phyloP scores from a whole-genome alignment of 2,888 invertebrate species.

The Acleris literana region DNA sequence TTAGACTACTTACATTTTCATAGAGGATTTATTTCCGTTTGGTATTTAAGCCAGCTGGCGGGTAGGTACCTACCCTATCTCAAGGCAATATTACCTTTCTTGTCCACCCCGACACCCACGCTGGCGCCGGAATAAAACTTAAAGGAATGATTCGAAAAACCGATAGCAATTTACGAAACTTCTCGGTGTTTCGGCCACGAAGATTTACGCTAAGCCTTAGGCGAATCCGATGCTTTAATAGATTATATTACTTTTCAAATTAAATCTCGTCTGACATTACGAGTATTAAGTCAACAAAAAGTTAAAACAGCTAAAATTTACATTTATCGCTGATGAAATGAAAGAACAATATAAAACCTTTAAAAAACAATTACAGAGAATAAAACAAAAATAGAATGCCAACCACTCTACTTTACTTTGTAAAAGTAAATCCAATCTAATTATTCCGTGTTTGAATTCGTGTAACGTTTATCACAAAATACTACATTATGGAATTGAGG shows the following conservation, averaged over 20 bases:
- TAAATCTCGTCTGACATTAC: slow-evolving; percentile 22
- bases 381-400: no score
- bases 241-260: slow-evolving; percentile 33
- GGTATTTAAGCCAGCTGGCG: background rate
- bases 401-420: no score
- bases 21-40: background rate
- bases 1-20: background rate
- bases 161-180: slow-evolving; percentile 66
- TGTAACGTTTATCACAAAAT: background rate
- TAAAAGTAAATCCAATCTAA: slow-evolving; percentile 1
- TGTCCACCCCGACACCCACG: slow-evolving; percentile 16
- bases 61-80: background rate
- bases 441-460: slow-evolving; percentile 6
- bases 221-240: slow-evolving; percentile 30
- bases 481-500: slow-evolving; percentile 39
- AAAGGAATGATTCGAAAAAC: slow-evolving; percentile 60
- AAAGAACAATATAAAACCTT: background rate
- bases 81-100: background rate
- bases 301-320: slow-evolving; percentile 15
- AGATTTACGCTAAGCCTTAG: slow-evolving; percentile 32
- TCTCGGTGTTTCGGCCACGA: slow-evolving; percentile 43
- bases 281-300: slow-evolving; percentile 20
- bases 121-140: slow-evolving; percentile 12
- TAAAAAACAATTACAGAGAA: background rate
- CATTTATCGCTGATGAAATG: background rate